Evolutionary conservation across 2,888 invertebrate genomes (phyloP).

Genomic region (Achlya flavicornis): DNA sequence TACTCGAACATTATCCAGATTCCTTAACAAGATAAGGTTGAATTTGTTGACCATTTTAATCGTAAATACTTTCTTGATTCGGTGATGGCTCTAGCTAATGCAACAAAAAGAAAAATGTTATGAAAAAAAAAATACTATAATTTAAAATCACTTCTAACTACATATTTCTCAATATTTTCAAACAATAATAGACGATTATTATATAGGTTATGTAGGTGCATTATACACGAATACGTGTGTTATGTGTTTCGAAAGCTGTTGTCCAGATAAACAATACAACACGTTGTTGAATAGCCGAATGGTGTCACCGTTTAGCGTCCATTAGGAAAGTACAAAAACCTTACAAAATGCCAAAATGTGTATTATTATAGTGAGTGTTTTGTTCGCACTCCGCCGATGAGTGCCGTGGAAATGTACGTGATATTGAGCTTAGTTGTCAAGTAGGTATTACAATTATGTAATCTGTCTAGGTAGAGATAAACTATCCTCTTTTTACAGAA

Average conservation of each 20-base stretch:
- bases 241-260: conserved; percentile 14
- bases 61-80: too few species aligned
- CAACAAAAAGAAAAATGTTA: too few species aligned
- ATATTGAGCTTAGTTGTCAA: neutral
- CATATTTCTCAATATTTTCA: neutral
- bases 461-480: too few species aligned
- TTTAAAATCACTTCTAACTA: neutral
- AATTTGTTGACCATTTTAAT: too few species aligned
- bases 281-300: conserved; percentile 9
- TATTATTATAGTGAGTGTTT: conserved; percentile 1
- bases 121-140: neutral
- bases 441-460: neutral
- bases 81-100: too few species aligned
- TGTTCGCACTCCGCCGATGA: neutral
- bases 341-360: conserved; percentile 13
- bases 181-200: conserved; percentile 5
- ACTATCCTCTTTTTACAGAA: too few species aligned
- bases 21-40: too few species aligned
- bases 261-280: conserved; percentile 14
- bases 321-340: conserved; percentile 12
- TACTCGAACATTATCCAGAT: too few species aligned
- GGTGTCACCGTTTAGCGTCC: conserved; percentile 15
- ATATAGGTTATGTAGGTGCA: conserved; percentile 10
- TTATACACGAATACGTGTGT: conserved; percentile 8
- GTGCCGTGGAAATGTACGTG: neutral